Conservation (phyloP, 2,888 invertebrate species). For the Tribolium freemani region DNA sequence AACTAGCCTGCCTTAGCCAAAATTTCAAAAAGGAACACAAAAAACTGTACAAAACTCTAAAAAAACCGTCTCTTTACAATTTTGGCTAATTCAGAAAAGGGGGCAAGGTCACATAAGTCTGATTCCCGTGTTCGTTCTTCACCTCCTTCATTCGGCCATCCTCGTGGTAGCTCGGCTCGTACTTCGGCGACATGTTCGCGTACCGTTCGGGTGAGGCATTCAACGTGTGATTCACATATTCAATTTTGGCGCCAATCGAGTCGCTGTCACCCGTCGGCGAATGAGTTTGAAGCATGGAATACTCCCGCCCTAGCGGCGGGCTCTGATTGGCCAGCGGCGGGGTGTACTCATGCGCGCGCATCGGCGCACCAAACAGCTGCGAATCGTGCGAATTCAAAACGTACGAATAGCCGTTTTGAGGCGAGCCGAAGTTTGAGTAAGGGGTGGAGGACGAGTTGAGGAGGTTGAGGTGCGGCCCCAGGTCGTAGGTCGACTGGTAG, state of each 20-base stretch:
- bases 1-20: slow-evolving; percentile 17
- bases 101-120: slow-evolving; percentile 80
- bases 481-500: slow-evolving; percentile 80
- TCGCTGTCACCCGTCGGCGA: slow-evolving; percentile 70
- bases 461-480: slow-evolving; percentile 81
- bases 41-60: slow-evolving; percentile 3
- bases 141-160: slow-evolving; percentile 65
- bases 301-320: slow-evolving; percentile 76
- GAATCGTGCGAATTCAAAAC: slow-evolving; percentile 80
- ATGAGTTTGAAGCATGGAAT: slow-evolving; percentile 76
- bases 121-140: slow-evolving; percentile 67
- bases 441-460: slow-evolving; percentile 77
- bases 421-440: slow-evolving; percentile 76
- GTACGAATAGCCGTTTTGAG: slow-evolving; percentile 73
- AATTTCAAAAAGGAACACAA: slow-evolving; percentile 14
- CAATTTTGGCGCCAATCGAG: slow-evolving; percentile 66
- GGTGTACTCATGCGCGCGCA: slow-evolving; percentile 73
- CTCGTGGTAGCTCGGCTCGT: slow-evolving; percentile 71
- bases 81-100: slow-evolving; percentile 80
- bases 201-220: slow-evolving; percentile 72
- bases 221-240: slow-evolving; percentile 67
- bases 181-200: slow-evolving; percentile 73
- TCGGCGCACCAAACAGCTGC: slow-evolving; percentile 76
- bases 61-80: slow-evolving; percentile 50
- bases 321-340: slow-evolving; percentile 72